Base-by-base conservation (phyloP, 2,113 vertebrate species). In the Pterocles burchelli region DNA sequence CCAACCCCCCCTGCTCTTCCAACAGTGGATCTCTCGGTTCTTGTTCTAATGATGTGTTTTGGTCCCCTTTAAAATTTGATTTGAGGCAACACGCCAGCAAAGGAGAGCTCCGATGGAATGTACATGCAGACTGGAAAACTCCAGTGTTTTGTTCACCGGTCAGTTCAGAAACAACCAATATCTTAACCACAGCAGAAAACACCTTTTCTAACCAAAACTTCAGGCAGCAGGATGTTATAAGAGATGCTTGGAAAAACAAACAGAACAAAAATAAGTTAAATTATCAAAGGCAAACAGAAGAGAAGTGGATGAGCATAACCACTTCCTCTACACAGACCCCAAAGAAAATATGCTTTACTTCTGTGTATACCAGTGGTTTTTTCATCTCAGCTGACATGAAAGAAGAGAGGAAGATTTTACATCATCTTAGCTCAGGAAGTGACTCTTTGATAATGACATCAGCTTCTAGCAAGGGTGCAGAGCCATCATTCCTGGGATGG, bases 341-440 rank as follows among this genome's bases (percentile, higher is more conserved):
- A 2, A 63, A 52, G 85, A 92, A 46, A 33, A 88, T 92, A 55
- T 85, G 95, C 34, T 88, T 95, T 52, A 75, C 63, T 25, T 84
- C 97, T 55, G 16, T 94, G 36, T 85, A 83, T 22, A 55, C 72
- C 1, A 79, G 96, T 70, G 78, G 89, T 10, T 67, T 96, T 58
- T 83, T 90, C 29, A 41, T 85, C 61, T 87, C 90, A 48, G 58
- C 94, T 63, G 91, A 93, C 33, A 71, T 58, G 5, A 93, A 87
- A 55, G 85, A 89, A 1, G 94, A 94, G 63, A 72, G 51, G 55
- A 79, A 67, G 5, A 31, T 73, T 36, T 54, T 62, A 16, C 83
- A 62, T 12, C 76, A 79, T 6, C 74, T 95, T 29, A 78, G 90
- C 57, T 77, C 67, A 45, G 93, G 68, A 45, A 88, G 66, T 17